Base-by-base conservation (phyloP, 2,888 invertebrate genomes). In the Leptarthrus brevirostris region DNA sequence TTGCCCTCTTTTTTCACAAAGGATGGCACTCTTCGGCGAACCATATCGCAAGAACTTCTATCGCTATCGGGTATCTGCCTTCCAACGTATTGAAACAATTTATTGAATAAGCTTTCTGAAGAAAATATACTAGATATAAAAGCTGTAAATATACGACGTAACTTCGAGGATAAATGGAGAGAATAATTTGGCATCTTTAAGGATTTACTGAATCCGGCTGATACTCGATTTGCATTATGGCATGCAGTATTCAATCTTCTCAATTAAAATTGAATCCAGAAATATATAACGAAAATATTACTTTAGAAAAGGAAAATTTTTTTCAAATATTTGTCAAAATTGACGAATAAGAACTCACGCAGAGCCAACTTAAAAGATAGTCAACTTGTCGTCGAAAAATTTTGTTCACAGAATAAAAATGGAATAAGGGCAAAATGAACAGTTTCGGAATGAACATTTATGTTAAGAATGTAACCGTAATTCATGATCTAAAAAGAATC, bases 121-220 rank as follows among this genome's bases (percentile, higher is more conserved):
- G 66, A 56, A 14, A 34, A 34, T 10, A 56, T 16, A 34, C 56
- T 69, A n/a, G 24, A 54, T 40, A 73, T 18, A 66, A 73, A 73
- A 22, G 73, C 73, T 44, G 40, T 26, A 44, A 73, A 66, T 44
- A 73, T 20, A 30, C 66, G 49, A n/a, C 66, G 64, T 26, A 66
- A 14, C 26, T 66, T 73, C 12, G 56, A 66, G 8, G 34, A 26
- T 16, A 56, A 22, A 30, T 10, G 10, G 16, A 56, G 24, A 30
- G 3, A 16, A 6, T 30, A 56, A 16, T 16, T 56, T 56, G 24
- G 30, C 26, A 54, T 26, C 5, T 54, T 54, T 54, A 1, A n/a
- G 3, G 1, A 54, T 26, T 54, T 54, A 54, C 14, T 54, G 26
- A 26, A 24, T 12, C 30, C 30, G 6, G 10, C 12, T 26, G 5